These are phyloP conservation scores for Oceanites oceanicus DNA, from an alignment of 2,113 vertebrate species.

Conservation along the genomic window DNA sequence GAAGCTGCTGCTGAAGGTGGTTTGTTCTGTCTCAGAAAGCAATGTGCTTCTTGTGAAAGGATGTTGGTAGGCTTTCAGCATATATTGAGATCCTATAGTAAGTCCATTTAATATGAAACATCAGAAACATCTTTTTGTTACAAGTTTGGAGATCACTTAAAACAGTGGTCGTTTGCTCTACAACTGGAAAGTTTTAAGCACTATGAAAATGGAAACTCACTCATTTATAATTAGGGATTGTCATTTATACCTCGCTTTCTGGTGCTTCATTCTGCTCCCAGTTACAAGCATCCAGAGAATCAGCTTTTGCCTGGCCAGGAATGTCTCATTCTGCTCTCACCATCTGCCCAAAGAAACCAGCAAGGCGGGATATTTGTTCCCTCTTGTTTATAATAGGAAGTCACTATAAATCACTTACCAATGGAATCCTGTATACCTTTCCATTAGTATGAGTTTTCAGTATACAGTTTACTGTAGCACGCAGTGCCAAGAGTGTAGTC, in stretches of 20 bases:
- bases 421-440: conserved; percentile 58
- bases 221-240: background rate
- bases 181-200: background rate
- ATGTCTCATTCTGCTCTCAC: conserved; percentile 45
- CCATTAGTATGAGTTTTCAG: conserved; percentile 34
- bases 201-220: background rate
- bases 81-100: background rate
- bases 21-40: background rate
- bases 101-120: background rate
- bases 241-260: background rate
- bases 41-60: background rate
- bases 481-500: conserved; percentile 24
- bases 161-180: background rate
- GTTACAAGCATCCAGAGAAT: background rate
- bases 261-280: background rate
- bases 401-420: conserved; percentile 58
- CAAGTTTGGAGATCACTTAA: background rate
- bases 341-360: conserved; percentile 15
- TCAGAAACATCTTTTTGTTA: background rate
- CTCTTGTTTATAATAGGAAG: conserved; percentile 64
- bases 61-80: background rate
- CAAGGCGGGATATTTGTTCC: conserved; percentile 23
- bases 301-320: conserved; percentile 15
- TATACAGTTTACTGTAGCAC: conserved; percentile 27
- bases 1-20: background rate